A percentile compares a stretch with the other conserved stretches of the same genome.
phyloP scores from a whole-genome alignment of 2,888 invertebrate genomes.

The Mesorhabditis spiculigera region DNA sequence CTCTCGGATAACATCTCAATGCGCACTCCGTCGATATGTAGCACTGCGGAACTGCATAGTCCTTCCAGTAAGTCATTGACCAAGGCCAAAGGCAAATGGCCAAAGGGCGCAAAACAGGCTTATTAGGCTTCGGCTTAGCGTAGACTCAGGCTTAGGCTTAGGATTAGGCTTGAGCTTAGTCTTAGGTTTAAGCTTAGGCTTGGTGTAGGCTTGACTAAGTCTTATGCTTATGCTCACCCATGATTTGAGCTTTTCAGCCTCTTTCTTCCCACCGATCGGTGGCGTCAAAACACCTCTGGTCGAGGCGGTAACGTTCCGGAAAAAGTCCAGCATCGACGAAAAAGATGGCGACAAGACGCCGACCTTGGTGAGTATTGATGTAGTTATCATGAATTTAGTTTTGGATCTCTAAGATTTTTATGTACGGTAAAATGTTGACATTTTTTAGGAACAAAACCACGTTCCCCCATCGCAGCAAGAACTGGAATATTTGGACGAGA shows the following conservation, averaged over 20 bases:
- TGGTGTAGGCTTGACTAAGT: neutral
- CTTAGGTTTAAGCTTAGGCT: neutral
- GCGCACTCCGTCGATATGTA: conserved; percentile 39
- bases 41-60: conserved; percentile 33
- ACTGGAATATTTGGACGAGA: conserved; percentile 3
- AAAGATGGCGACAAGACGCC: conserved; percentile 1
- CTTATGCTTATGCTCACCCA: neutral
- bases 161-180: no score
- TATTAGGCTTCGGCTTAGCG: neutral
- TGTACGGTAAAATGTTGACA: neutral
- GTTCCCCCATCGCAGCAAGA: neutral
- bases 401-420: neutral
- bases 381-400: no score
- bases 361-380: neutral
- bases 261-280: conserved; percentile 28
- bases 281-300: conserved; percentile 35
- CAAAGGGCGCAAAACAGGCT: neutral
- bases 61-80: conserved; percentile 29
- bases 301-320: conserved; percentile 15
- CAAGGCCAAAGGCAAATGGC: no score
- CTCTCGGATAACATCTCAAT: conserved; percentile 47
- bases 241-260: conserved; percentile 17
- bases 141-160: neutral
- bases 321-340: neutral
- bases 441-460: neutral